Evolutionary conservation across 2,888 invertebrate species (phyloP).

Genomic region (Noctuana brunneofusca): DNA sequence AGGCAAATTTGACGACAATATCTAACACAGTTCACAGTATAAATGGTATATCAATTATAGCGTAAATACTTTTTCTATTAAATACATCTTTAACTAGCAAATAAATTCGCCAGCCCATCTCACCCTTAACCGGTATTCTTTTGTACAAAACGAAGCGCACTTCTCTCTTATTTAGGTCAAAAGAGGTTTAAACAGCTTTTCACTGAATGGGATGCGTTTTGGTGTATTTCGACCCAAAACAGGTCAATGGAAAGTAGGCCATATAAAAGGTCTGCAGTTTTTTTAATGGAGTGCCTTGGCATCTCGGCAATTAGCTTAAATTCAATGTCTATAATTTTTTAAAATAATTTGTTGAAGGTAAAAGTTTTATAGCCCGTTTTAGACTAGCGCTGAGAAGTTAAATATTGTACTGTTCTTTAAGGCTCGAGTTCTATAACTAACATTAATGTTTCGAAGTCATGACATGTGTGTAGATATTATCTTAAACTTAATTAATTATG

Average conservation of each 20-base stretch:
- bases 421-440: no score
- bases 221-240: slow-evolving; percentile 29
- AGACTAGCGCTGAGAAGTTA: no score
- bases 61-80: no score
- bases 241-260: slow-evolving; percentile 24
- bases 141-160: slow-evolving; percentile 30
- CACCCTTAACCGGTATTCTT: slow-evolving; percentile 7
- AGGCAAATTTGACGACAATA: no score
- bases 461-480: no score
- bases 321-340: not conserved
- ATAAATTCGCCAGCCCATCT: no score
- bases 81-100: no score
- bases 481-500: no score
- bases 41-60: no score
- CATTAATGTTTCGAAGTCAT: no score
- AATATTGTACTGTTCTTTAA: no score
- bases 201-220: slow-evolving; percentile 35
- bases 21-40: no score
- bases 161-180: slow-evolving; percentile 26
- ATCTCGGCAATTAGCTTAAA: not conserved
- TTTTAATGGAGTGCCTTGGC: not conserved
- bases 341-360: not conserved
- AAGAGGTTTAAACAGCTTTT: slow-evolving; percentile 31
- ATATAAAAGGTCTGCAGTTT: slow-evolving; percentile 14
- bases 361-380: not conserved